phyloP scores from a whole-genome alignment of 2,113 vertebrate genomes.

The Naja naja region DNA sequence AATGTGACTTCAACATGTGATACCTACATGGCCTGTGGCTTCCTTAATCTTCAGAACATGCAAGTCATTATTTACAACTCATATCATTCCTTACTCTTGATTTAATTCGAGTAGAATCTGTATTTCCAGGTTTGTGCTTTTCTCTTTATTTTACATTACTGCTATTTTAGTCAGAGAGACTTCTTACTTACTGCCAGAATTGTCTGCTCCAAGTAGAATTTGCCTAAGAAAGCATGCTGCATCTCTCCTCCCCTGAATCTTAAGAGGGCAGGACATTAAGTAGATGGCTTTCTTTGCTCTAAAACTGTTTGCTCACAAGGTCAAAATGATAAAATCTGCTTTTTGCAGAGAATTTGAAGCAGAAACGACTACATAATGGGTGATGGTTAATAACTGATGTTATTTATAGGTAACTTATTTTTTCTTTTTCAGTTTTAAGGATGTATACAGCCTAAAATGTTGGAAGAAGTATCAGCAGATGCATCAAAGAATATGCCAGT shows the following conservation, averaged over 20 bases:
- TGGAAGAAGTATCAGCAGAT: background rate
- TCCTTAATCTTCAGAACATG: background rate
- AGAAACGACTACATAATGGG: background rate
- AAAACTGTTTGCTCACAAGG: background rate
- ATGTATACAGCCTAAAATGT: background rate
- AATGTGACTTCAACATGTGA: background rate
- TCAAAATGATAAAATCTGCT: background rate
- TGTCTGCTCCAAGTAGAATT: background rate
- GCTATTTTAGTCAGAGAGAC: background rate
- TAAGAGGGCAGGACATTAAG: background rate
- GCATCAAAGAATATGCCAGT: background rate
- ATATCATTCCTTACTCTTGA: background rate
- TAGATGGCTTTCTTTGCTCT: background rate
- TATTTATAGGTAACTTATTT: background rate
- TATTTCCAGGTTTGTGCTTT: background rate
- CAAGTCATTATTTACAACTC: background rate
- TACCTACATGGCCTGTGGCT: background rate
- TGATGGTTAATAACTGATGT: background rate
- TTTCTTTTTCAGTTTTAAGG: background rate
- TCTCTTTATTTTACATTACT: background rate
- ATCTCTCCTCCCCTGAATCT: background rate
- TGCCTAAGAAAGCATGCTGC: background rate
- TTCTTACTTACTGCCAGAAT: background rate
- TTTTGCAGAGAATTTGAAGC: background rate
- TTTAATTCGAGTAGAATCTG: background rate